Evolutionary conservation across 2,113 vertebrate genomes (phyloP).

Genomic region (Sander vitreus): DNA sequence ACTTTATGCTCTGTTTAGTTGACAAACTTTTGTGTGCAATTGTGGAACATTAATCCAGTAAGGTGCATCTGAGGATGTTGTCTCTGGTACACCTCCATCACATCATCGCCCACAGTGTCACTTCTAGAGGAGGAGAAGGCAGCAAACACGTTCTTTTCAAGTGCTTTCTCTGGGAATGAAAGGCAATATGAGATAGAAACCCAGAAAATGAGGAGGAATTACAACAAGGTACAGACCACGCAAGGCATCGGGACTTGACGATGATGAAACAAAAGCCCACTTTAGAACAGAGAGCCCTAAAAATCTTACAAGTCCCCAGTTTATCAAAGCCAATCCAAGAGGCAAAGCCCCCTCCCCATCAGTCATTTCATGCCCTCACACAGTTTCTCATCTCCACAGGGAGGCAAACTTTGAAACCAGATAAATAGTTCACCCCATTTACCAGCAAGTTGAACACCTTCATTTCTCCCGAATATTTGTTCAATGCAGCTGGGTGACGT

Average conservation of each 20-base stretch:
- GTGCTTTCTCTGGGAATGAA: slow-evolving; percentile 69
- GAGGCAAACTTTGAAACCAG: slow-evolving; percentile 80
- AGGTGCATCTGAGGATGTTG: slow-evolving; percentile 64
- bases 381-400: slow-evolving; percentile 74
- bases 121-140: slow-evolving; percentile 67
- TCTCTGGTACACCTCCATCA: slow-evolving; percentile 66
- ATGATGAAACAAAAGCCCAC: slow-evolving; percentile 81
- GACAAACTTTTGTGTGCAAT: slow-evolving; percentile 71
- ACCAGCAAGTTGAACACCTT: slow-evolving; percentile 71
- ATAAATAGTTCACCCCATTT: slow-evolving; percentile 80
- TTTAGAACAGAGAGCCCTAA: slow-evolving; percentile 79
- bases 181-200: slow-evolving; percentile 59
- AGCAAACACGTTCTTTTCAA: slow-evolving; percentile 68
- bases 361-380: slow-evolving; percentile 66
- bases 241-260: slow-evolving; percentile 53
- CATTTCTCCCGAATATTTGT: slow-evolving; percentile 70
- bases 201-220: slow-evolving; percentile 72
- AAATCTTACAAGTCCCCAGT: slow-evolving; percentile 72
- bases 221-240: slow-evolving; percentile 75
- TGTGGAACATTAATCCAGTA: slow-evolving; percentile 62
- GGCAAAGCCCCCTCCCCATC: slow-evolving; percentile 50
- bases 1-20: slow-evolving; percentile 50
- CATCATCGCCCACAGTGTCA: slow-evolving; percentile 78
- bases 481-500: slow-evolving; percentile 58
- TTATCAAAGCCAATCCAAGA: slow-evolving; percentile 79